A percentile compares a stretch with the other conserved stretches of the same genome.
These are phyloP conservation scores for Heteropelma amictum DNA, from an alignment of 2,888 invertebrate genomes.

Conservation along the genomic window DNA sequence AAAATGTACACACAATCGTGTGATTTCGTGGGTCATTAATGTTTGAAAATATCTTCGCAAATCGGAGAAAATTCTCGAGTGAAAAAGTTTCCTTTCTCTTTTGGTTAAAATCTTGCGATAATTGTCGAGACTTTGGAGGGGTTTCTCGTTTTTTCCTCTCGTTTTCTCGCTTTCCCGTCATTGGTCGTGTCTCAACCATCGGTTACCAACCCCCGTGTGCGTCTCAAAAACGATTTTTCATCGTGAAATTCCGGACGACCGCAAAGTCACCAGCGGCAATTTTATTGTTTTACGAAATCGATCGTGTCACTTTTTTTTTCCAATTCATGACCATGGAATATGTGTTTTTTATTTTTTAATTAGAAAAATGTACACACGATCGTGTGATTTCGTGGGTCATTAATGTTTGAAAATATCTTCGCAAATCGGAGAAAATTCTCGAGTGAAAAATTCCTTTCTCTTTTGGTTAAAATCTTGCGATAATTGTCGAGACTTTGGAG, in stretches of 20 bases:
- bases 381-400: neutral
- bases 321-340: no score
- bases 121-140: no score
- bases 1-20: neutral
- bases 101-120: no score
- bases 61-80: no score
- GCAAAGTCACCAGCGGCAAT: no score
- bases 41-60: slow-evolving; percentile 1
- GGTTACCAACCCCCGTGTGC: slow-evolving; percentile 21
- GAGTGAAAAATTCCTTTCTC: no score
- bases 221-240: slow-evolving; percentile 43
- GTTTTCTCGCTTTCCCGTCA: neutral
- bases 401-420: slow-evolving; percentile 2
- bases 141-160: slow-evolving; percentile 7
- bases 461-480: no score
- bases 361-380: neutral
- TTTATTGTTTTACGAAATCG: no score
- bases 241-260: slow-evolving; percentile 34
- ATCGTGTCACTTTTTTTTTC: no score
- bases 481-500: no score
- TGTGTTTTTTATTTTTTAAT: no score
- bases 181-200: slow-evolving; percentile 36
- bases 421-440: neutral
- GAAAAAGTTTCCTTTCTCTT: no score
- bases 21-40: neutral